phyloP scores from a whole-genome alignment of 2,888 invertebrate genomes.

The Dryomyza anilis region DNA sequence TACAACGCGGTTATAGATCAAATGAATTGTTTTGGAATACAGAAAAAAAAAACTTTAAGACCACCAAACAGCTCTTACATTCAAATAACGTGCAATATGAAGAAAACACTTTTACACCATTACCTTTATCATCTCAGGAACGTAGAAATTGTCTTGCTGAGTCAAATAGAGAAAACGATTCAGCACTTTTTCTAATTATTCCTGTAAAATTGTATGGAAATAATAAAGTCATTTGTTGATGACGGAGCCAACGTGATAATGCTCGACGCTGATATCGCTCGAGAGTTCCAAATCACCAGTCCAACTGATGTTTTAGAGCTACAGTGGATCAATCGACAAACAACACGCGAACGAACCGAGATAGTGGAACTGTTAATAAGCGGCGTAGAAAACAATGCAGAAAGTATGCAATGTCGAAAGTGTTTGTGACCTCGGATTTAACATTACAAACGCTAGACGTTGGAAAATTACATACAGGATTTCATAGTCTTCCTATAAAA shows the following conservation, averaged over 20 bases:
- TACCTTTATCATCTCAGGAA: not conserved
- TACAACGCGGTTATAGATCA: no score
- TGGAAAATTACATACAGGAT: not conserved
- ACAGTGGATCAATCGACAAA: not conserved
- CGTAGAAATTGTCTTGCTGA: not conserved
- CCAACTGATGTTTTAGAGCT: not conserved
- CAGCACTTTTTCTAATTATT: not conserved
- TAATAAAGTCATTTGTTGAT: not conserved
- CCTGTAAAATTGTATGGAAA: not conserved
- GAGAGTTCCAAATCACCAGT: not conserved
- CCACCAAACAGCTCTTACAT: no score
- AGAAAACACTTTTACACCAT: no score
- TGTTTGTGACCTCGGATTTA: not conserved
- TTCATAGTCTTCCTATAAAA: not conserved
- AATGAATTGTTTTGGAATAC: no score
- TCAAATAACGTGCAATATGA: no score
- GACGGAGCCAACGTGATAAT: no score
- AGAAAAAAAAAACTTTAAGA: no score
- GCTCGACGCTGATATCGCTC: not conserved
- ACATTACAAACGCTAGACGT: not conserved
- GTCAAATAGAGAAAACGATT: not conserved
- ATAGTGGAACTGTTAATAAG: not conserved
- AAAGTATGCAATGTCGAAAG: slow-evolving; percentile 10
- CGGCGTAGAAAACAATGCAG: not conserved
- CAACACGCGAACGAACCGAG: not conserved